A percentile compares a stretch with the other conserved stretches of the same genome.
Evolutionary conservation across 2,797 vertebrate genomes (phyloP).

Genomic region (Siniperca undulata): DNA sequence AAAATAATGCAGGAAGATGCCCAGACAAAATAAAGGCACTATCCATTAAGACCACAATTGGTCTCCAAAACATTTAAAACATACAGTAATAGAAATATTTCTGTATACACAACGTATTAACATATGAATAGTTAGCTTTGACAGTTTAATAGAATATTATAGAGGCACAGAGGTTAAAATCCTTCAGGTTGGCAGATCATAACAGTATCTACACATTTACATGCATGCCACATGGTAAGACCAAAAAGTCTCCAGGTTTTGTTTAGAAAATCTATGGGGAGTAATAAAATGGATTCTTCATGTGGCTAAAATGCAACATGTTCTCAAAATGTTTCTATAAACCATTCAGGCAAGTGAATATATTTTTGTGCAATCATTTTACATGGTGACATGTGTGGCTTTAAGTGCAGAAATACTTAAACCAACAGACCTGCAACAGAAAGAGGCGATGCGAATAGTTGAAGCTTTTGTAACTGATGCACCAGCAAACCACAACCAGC

Average conservation of each 20-base stretch:
- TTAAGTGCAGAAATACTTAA: background rate
- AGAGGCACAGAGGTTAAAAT: background rate
- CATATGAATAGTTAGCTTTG: background rate
- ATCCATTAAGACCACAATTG: background rate
- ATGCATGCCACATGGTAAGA: background rate
- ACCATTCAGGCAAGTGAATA: background rate
- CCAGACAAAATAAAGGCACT: background rate
- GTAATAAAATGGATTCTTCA: background rate
- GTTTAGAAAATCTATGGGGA: background rate
- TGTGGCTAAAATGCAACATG: background rate
- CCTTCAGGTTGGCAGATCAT: background rate
- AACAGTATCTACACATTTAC: background rate
- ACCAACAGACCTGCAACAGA: background rate
- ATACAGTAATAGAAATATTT: background rate
- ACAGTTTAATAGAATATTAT: background rate
- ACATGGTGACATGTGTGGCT: background rate
- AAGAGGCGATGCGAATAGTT: background rate
- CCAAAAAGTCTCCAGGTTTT: background rate
- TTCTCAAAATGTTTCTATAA: background rate
- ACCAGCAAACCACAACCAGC: background rate
- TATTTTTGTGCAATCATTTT: background rate
- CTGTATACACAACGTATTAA: background rate
- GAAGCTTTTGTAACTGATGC: background rate
- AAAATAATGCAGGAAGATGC: constrained; percentile 4
- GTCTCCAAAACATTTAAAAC: background rate